Conservation (phyloP, 2,888 invertebrate species). For the Luperina nickerlii region DNA sequence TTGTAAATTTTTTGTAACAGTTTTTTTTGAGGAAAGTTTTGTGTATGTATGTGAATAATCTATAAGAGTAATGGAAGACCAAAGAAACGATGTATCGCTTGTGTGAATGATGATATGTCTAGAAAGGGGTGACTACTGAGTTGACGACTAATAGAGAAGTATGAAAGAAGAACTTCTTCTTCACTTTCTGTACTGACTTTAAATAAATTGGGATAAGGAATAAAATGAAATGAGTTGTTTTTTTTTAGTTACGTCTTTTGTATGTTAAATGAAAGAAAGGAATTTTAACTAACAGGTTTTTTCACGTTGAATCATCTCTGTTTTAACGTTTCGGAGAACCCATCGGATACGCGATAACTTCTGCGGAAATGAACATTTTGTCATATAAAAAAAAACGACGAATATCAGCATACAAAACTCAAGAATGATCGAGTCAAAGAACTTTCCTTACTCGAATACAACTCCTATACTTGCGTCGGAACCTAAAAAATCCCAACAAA, state of each 20-base stretch:
- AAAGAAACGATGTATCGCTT: background rate
- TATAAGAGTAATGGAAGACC: background rate
- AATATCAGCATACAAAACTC: background rate
- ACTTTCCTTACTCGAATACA: background rate
- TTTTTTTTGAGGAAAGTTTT: background rate
- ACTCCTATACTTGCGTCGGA: background rate
- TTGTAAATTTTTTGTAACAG: background rate
- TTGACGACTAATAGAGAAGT: background rate
- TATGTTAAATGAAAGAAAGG: background rate
- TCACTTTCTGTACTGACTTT: background rate
- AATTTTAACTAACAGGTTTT: background rate
- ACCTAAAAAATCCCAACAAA: constrained; percentile 5
- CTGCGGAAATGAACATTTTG: background rate
- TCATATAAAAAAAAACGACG: background rate
- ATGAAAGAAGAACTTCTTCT: background rate
- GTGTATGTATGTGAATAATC: background rate
- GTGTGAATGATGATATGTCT: background rate
- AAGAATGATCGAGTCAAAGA: background rate
- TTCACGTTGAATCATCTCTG: background rate
- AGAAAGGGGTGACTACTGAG: too few relatives aligned
- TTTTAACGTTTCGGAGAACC: background rate
- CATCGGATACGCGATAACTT: background rate
- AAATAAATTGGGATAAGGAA: background rate
- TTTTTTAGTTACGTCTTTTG: background rate
- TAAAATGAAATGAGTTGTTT: background rate